These are phyloP conservation scores for Dasyornis broadbenti DNA, from an alignment of 2,113 vertebrate genomes.

Conservation along the genomic window DNA sequence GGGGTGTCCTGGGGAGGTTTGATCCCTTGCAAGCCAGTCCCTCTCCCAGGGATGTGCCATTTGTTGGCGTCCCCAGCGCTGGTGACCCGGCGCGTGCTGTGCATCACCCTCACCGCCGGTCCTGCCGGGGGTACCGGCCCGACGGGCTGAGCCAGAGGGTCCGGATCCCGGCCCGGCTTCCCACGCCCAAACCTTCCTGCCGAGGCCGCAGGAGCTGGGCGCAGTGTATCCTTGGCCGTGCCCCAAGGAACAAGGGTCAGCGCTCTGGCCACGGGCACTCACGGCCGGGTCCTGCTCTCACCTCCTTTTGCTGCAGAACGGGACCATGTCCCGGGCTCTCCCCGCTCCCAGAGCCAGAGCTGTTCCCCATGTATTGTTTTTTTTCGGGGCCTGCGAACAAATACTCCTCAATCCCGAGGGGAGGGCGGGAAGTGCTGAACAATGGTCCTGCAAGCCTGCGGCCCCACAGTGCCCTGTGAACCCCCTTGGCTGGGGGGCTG, in stretches of 20 bases:
- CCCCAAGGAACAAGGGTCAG: not conserved
- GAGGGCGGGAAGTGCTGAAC: constrained; percentile 45
- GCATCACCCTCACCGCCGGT: not conserved
- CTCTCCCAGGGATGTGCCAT: not conserved
- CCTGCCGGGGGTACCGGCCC: not conserved
- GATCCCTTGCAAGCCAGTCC: not conserved
- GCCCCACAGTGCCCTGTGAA: not conserved
- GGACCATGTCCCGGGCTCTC: not conserved
- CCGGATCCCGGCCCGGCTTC: not conserved
- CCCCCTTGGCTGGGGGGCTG: not conserved
- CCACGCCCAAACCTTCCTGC: not conserved
- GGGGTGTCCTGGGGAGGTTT: not conserved
- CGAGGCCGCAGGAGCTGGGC: not conserved
- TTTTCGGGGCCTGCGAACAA: not conserved
- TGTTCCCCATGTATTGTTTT: constrained; percentile 26
- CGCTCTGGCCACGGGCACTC: fast-evolving
- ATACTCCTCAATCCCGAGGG: constrained; percentile 13
- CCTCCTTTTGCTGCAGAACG: not conserved
- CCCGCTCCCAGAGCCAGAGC: not conserved
- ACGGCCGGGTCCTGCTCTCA: fast-evolving
- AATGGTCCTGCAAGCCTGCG: not conserved
- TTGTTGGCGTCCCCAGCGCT: fast-evolving
- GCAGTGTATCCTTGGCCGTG: not conserved
- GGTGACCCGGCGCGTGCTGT: fast-evolving
- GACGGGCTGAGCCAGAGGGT: not conserved